phyloP scores from a whole-genome alignment of 2,113 vertebrate genomes.

The Scartelaos histophorus region DNA sequence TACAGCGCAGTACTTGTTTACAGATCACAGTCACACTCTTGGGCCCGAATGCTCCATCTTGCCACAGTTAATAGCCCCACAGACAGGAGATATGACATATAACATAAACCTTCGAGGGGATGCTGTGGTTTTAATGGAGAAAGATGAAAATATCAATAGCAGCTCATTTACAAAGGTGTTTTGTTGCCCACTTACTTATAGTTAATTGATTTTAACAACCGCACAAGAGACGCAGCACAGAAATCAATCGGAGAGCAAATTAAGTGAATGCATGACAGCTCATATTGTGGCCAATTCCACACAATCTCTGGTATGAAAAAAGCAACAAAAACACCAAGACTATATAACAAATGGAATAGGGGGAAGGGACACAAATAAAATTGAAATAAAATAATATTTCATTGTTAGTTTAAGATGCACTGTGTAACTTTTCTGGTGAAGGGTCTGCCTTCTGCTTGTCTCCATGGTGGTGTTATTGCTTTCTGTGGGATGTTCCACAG shows the following conservation, averaged over 20 bases:
- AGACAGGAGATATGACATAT: conserved; percentile 60
- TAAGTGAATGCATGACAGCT: conserved; percentile 68
- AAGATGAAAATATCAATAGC: conserved; percentile 74
- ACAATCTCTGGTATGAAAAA: conserved; percentile 50
- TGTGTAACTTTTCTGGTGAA: no score
- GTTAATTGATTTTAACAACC: conserved; percentile 72
- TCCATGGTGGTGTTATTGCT: no score
- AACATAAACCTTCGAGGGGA: conserved; percentile 58
- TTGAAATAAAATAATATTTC: no score
- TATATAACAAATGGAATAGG: conserved; percentile 31
- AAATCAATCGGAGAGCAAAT: conserved; percentile 66
- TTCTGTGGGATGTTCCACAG: no score
- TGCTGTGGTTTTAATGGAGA: conserved; percentile 63
- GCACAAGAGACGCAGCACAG: conserved; percentile 48
- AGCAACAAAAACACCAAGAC: conserved; percentile 60
- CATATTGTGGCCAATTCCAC: conserved; percentile 43
- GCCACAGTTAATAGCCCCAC: conserved; percentile 39
- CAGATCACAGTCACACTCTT: conserved; percentile 10
- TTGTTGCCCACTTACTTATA: conserved; percentile 65
- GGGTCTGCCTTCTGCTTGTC: no score
- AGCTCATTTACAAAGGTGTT: conserved; percentile 66
- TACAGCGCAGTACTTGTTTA: neutral
- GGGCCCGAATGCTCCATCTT: conserved; percentile 19
- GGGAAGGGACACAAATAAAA: neutral
- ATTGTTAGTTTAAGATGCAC: no score